Evolutionary conservation across 2,113 vertebrate genomes (phyloP), one percentile per base, ranked within the genome.

Genomic region (Vireo altiloquus): DNA sequence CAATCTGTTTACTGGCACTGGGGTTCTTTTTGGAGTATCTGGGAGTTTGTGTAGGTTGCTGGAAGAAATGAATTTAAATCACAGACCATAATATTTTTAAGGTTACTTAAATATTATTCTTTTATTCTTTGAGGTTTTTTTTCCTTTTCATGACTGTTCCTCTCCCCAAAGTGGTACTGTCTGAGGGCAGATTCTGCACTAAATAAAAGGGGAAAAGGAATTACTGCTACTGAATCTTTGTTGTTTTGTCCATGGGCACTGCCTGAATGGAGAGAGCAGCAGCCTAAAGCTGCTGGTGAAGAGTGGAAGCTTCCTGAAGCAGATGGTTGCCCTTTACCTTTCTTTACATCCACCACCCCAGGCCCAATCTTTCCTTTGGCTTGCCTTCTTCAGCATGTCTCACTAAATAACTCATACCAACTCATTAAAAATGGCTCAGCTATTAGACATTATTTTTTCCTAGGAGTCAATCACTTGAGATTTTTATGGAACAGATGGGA

Each of bases 401-500:
- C 94, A 95, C 95, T 97, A 93, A 96, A 93, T 92, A 96, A 92
- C 94, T 91, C 83, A 60, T 89, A 95, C 53, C 44, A 95, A 79
- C 90, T 96, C 92, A 97, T 91, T 96, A 97, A 95, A 96, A 97
- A 95, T 91, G 94, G 94, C 78, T 96, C 93, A 81, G 94, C 88
- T 95, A 97, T 96, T 97, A 96, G 93, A 90, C 92, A 83, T 95
- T 96, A 96, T 94, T 96, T 96, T 94, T 92, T 75, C 74, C 42
- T 94, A 83, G 77, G 75, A 95, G 94, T 97, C 94, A 96, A 92
- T 95, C 96, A 96, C 84, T 96, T 89, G 53, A 94, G 90, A 92
- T 90, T 95, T 95, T 94, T 92, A 96, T 92, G 92, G 96, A 97
- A 97, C 97, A 97, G 97, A 97, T 97, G 97, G 97, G 96, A 96